Conservation (phyloP, 1,140 invertebrate genomes). For the Lineus longissimus region DNA sequence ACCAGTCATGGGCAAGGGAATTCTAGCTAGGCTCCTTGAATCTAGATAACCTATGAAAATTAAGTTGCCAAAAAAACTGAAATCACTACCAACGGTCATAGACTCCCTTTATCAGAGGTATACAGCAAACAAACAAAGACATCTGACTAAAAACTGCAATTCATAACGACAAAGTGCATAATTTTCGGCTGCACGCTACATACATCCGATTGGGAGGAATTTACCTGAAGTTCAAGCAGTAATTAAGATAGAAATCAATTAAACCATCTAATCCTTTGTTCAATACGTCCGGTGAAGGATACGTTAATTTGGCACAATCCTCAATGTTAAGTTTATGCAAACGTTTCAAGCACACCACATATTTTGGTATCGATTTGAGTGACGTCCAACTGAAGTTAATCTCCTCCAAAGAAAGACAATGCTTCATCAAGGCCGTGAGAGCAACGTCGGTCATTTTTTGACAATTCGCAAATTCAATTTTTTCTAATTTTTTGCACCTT, state of each 20-base stretch:
- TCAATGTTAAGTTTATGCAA: not conserved
- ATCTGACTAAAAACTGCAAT: too few species aligned
- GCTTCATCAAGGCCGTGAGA: not conserved
- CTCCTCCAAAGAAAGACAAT: not conserved
- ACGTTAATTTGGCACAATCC: not conserved
- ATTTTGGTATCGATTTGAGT: not conserved
- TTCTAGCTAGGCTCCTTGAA: too few species aligned
- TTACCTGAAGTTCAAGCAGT: conserved; percentile 2
- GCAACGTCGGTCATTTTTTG: not conserved
- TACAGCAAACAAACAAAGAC: too few species aligned
- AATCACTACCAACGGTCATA: too few species aligned
- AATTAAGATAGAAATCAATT: not conserved
- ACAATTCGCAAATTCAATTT: not conserved
- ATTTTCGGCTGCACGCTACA: too few species aligned
- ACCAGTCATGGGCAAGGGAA: too few species aligned
- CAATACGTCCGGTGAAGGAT: not conserved
- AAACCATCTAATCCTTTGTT: not conserved
- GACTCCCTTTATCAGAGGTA: too few species aligned
- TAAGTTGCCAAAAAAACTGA: too few species aligned
- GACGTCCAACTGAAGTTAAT: not conserved
- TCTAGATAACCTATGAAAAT: too few species aligned
- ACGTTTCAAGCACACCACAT: not conserved
- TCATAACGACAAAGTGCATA: too few species aligned
- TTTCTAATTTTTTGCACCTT: not conserved
- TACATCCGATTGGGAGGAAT: too few species aligned